Evolutionary conservation across 2,113 vertebrate species (phyloP).

Genomic region (Xiphophorus couchianus): DNA sequence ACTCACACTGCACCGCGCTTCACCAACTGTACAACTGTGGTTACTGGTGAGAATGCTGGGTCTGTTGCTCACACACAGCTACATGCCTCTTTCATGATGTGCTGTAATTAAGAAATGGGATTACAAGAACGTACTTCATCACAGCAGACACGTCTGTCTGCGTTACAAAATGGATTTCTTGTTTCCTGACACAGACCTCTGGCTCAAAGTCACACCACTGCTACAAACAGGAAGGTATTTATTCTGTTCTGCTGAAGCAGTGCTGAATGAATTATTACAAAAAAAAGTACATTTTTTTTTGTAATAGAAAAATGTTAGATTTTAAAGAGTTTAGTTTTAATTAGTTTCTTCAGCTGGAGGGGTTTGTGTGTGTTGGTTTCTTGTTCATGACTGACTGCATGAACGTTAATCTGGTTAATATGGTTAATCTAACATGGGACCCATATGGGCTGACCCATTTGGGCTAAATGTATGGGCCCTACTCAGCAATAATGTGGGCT

Average conservation of each 20-base stretch:
- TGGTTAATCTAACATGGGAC: too few species aligned
- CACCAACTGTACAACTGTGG: constrained; percentile 12
- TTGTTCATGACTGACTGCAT: too few species aligned
- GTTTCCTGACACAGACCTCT: constrained; percentile 20
- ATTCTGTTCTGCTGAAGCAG: neutral
- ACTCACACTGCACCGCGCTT: constrained; percentile 3
- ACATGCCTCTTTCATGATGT: constrained; percentile 24
- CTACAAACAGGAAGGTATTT: neutral
- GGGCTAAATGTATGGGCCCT: too few species aligned
- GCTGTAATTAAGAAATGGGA: constrained; percentile 23
- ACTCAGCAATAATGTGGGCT: too few species aligned
- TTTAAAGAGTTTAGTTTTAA: too few species aligned
- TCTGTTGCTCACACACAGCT: constrained; percentile 10
- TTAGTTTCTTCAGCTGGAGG: too few species aligned
- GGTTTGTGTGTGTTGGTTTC: too few species aligned
- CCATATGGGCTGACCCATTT: too few species aligned
- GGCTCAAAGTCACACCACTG: neutral
- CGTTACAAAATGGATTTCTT: constrained; percentile 22
- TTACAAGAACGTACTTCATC: constrained; percentile 38
- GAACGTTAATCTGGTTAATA: too few species aligned
- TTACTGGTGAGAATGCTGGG: constrained; percentile 22
- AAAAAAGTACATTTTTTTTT: too few species aligned
- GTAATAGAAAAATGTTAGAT: too few species aligned
- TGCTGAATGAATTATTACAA: neutral
- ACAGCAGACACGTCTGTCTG: constrained; percentile 19